Evolutionary conservation across 35 echinoderm and acorn worm species (phyloP).

Genomic region (Ophiothrix spiculata): DNA sequence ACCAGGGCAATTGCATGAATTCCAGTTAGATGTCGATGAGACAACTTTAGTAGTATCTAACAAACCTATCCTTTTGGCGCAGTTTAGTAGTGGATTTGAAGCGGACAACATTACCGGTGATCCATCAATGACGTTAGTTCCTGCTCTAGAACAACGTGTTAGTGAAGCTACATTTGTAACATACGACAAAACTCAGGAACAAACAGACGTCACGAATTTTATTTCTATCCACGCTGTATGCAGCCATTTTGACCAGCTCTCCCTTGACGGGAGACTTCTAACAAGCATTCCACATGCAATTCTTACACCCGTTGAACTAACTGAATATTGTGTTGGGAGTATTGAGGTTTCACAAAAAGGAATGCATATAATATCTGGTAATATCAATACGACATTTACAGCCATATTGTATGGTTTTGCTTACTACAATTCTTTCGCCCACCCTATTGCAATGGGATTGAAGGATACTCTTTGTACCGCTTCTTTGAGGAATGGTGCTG

Average conservation of each 20-base stretch:
- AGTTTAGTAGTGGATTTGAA: slow-evolving; percentile 32
- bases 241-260: background rate
- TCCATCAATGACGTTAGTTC: slow-evolving; percentile 51
- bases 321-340: background rate
- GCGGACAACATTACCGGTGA: slow-evolving; percentile 35
- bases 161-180: slow-evolving; percentile 33
- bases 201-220: slow-evolving; percentile 2
- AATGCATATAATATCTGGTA: background rate
- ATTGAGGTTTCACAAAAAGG: background rate
- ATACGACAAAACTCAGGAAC: slow-evolving; percentile 31
- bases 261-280: background rate
- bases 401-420: background rate
- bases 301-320: background rate
- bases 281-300: background rate
- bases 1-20: slow-evolving; percentile 23
- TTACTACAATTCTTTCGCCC: background rate
- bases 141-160: slow-evolving; percentile 51
- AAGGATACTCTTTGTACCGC: background rate
- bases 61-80: slow-evolving; percentile 18
- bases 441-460: background rate
- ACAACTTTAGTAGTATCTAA: slow-evolving; percentile 27
- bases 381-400: background rate
- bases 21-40: slow-evolving; percentile 17
- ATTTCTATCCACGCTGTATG: slow-evolving; percentile 31
- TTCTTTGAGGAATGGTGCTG: background rate